Base-by-base conservation (phyloP, 2,113 vertebrate species). In the Platycercus adscitus region DNA sequence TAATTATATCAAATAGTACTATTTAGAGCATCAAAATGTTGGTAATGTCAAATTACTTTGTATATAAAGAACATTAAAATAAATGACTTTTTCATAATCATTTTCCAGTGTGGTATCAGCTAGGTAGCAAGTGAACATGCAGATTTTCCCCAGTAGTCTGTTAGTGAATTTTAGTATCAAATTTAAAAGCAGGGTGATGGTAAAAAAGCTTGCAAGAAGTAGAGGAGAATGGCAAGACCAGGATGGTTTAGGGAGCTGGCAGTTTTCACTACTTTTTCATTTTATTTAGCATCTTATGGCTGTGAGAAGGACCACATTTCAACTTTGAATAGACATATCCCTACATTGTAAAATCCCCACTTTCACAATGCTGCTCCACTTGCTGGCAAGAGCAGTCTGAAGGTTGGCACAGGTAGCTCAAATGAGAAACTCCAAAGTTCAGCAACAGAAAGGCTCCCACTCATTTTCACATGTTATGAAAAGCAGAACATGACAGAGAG, bases 1-100 rank as follows among this genome's bases (percentile, higher is more conserved):
- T 91, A 96, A 96, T 81, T 88, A 93, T 92, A 95, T 94, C 79
- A 81, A 81, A 97, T 91, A 95, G 88, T 97, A 94, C 88, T 96
- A 92, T 84, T 96, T 96, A 95, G 95, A 49, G 79, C 33, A 83
- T 75, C 52, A 53, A 82, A 82, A 56, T 85, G 92, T 72, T 86
- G 68, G 52, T 64, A 78, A 91, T 89, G 93, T 88, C 68, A 92
- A 88, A 89, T 86, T 52, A 95, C 94, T 91, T 89, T 97, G 95
- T 96, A 94, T 88, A 97, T 94, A 96, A 72, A 95, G 72, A 93
- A 73, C 49, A 75, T 93, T 89, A 86, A 95, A 97, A 96, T 96
- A 96, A 97, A 96, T 95, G 13, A 35, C 17, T 58, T 90, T 93
- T 94, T 72, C 85, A 69, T 91, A 95, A 89, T 52, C 8, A n/a